Conservation (phyloP, 1,140 invertebrate genomes). For the Acyrthosiphon pisum region DNA sequence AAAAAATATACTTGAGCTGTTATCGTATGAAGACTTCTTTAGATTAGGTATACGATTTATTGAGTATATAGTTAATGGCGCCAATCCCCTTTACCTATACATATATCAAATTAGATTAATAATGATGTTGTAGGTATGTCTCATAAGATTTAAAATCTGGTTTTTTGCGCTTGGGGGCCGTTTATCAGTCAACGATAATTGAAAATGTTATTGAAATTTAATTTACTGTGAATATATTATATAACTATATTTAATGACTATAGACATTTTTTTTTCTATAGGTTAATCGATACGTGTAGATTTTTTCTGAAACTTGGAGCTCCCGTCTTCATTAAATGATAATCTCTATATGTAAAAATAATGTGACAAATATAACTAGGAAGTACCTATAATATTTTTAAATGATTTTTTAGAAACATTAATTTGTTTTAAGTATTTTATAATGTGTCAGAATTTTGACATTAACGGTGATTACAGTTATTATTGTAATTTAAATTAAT, state of each 20-base stretch:
- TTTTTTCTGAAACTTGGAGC: not conserved
- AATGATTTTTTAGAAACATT: not conserved
- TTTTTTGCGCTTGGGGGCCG: not conserved
- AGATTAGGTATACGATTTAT: not conserved
- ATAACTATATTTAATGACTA: not conserved
- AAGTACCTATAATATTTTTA: not conserved
- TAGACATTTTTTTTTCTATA: not conserved
- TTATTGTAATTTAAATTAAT: not conserved
- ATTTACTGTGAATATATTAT: not conserved
- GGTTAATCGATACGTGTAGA: not conserved
- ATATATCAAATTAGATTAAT: not conserved
- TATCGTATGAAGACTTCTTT: not conserved
- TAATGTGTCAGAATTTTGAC: not conserved
- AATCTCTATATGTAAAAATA: not conserved
- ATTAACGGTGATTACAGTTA: not conserved
- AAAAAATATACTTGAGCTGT: not conserved
- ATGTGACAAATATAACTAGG: not conserved
- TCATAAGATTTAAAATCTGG: constrained; percentile 5
- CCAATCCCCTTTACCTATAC: not conserved
- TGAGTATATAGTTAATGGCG: not conserved
- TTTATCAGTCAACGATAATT: not conserved
- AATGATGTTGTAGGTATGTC: not conserved
- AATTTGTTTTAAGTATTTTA: not conserved
- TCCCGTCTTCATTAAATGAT: not conserved
- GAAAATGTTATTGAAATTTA: not conserved